Percentiles rank a stretch among this genome's conserved stretches.
phyloP scores from a whole-genome alignment of 2,888 invertebrate species.

The Drosophila anomelani region DNA sequence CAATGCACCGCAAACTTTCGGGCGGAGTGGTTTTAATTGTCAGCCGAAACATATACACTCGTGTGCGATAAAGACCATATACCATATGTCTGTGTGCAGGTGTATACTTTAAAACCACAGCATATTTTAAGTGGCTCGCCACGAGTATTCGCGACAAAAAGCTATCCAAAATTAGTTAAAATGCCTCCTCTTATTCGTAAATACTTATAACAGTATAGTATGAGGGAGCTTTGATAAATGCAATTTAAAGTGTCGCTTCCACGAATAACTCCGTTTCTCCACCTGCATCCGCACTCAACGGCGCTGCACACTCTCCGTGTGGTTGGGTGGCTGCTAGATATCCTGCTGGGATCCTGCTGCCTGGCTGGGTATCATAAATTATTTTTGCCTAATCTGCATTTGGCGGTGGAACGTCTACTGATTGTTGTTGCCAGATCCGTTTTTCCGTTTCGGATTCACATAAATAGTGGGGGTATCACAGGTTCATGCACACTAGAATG shows the following conservation, averaged over 20 bases:
- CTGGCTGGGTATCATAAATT: constrained; percentile 65
- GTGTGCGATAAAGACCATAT: constrained; percentile 8
- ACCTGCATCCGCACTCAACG: constrained; percentile 7
- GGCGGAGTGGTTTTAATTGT: constrained; percentile 51
- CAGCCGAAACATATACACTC: constrained; percentile 9
- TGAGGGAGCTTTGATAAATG: constrained; percentile 61
- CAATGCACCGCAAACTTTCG: constrained; percentile 60
- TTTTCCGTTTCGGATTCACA: constrained; percentile 3
- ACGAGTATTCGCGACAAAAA: constrained; percentile 24
- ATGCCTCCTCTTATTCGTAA: constrained; percentile 42
- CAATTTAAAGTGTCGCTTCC: constrained; percentile 34
- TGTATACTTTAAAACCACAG: constrained; percentile 36
- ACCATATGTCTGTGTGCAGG: constrained; percentile 2
- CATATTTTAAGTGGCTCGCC: constrained; percentile 54
- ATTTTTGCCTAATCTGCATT: constrained; percentile 73
- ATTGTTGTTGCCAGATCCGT: constrained; percentile 11
- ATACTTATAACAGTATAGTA: constrained; percentile 4
- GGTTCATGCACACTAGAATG: too few relatives aligned
- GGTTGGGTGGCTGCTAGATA: background rate
- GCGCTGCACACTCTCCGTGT: constrained; percentile 18
- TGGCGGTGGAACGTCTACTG: constrained; percentile 41
- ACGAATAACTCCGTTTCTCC: constrained; percentile 2
- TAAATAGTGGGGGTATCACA: background rate
- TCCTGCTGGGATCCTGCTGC: constrained; percentile 38
- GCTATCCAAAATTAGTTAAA: constrained; percentile 58